Evolutionary conservation across 1,140 invertebrate genomes (phyloP), one percentile per base, ranked within the genome.

Genomic region (Trichonephila inaurata): DNA sequence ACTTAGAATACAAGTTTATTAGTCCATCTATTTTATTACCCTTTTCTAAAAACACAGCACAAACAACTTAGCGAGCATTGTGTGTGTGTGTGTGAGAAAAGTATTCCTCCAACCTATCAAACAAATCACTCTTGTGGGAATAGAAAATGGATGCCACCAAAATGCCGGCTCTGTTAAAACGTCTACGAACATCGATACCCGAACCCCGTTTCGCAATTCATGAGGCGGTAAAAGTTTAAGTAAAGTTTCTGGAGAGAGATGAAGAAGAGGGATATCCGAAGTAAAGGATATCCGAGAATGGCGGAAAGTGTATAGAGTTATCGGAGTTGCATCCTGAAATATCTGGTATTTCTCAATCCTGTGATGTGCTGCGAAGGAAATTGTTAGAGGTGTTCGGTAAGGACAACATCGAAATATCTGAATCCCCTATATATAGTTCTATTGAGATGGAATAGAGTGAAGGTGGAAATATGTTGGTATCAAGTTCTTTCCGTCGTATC

Each of bases 181-280:
- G 69, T 28, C 28, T 77, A 28, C 69, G 33, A 40, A 40, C 69
- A 77, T 40, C 69, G 28, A 77, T 77, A 77, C 24, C 69, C 69
- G 28, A 40, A 77, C 69, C 28, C 44, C 14, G 69, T 28, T 33
- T 28, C 28, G 69, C 10, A 33, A 77, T 33, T 77, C 28, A 77
- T 77, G 69, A 77, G 69, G 69, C 69, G 69, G 69, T 77, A 77
- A 77, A 77, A 77, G 69, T 77, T 77, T 77, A 77, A 7, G 12
- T 77, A 77, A 77, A 77, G 12, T 77, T 77, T 77, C 24, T 77
- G 69, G 24, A 77, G 44, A 51, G 8, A 8, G 8, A 8, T 28
- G 28, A 28, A 51, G 44, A 77, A 77, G n/a, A n/a, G 69, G 69
- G 69, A 77, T 77, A 77, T 33, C 69, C 69, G 69, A 4, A 51